phyloP scores from a whole-genome alignment of 1,140 invertebrate genomes.

The Drosophila malerkotliana region DNA sequence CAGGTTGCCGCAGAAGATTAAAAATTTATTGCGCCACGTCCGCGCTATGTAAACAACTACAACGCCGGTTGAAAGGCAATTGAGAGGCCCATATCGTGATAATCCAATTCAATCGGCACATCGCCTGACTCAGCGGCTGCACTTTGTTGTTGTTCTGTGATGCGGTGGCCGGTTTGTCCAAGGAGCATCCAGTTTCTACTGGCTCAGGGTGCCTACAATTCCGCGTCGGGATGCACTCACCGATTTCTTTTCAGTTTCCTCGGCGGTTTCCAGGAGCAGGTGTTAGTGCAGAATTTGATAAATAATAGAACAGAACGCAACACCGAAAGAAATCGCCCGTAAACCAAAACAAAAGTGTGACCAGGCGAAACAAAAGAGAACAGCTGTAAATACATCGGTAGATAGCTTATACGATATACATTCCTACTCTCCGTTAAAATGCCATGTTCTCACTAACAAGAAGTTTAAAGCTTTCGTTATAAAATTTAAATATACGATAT shows the following conservation, averaged over 20 bases:
- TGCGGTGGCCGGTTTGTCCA: constrained; percentile 8
- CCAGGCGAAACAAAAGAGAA: neutral
- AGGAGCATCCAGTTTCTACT: neutral
- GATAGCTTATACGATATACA: neutral
- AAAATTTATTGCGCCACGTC: constrained; percentile 71
- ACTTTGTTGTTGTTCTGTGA: constrained; percentile 28
- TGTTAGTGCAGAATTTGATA: neutral
- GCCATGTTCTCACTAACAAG: neutral
- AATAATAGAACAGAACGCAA: constrained; percentile 4
- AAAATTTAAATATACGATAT: neutral
- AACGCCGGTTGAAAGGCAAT: constrained; percentile 33
- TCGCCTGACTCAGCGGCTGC: constrained; percentile 42
- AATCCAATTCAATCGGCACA: constrained; percentile 48
- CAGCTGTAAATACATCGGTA: neutral
- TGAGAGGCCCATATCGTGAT: constrained; percentile 37
- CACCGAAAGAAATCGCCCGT: constrained; percentile 20
- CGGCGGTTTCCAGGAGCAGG: neutral
- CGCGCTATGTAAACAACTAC: constrained; percentile 64
- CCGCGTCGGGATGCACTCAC: constrained; percentile 21
- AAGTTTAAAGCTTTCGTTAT: neutral
- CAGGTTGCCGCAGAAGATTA: constrained; percentile 55
- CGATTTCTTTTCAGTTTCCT: constrained; percentile 41
- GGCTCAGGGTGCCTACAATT: neutral
- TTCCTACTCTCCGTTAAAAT: neutral
- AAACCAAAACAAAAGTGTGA: constrained; percentile 11